These are phyloP conservation scores for Polyploca ridens DNA, from an alignment of 2,888 invertebrate species.

Conservation along the genomic window DNA sequence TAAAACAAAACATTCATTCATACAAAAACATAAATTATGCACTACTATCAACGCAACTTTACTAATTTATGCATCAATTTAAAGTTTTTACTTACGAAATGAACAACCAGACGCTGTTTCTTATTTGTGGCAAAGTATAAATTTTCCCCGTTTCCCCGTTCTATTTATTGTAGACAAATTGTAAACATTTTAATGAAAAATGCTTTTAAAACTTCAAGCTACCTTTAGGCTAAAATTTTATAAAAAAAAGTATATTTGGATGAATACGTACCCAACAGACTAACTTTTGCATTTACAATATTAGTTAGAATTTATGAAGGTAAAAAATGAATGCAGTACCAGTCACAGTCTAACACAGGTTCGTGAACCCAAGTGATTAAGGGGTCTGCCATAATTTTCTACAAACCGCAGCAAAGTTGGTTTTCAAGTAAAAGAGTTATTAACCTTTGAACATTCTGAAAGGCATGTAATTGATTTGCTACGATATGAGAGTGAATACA, in stretches of 20 bases:
- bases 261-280: background rate
- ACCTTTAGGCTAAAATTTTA: background rate
- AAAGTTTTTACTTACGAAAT: background rate
- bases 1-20: background rate
- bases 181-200: background rate
- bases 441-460: conserved; percentile 28
- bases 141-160: background rate
- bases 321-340: conserved; percentile 43
- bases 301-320: conserved; percentile 19
- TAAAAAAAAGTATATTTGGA: background rate
- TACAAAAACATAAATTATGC: background rate
- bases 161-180: background rate
- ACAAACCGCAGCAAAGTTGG: conserved; percentile 28
- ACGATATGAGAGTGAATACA: conserved; percentile 16
- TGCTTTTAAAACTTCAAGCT: background rate
- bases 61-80: background rate
- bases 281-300: conserved; percentile 33
- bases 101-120: background rate
- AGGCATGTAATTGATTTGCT: conserved; percentile 39
- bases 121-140: background rate
- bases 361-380: conserved; percentile 63
- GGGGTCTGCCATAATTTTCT: conserved; percentile 29
- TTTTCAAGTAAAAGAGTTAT: conserved; percentile 42
- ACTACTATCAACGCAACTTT: background rate
- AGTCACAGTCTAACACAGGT: conserved; percentile 40